These are phyloP conservation scores for Eolophus roseicapilla DNA, from an alignment of 2,113 vertebrate species.

Conservation along the genomic window DNA sequence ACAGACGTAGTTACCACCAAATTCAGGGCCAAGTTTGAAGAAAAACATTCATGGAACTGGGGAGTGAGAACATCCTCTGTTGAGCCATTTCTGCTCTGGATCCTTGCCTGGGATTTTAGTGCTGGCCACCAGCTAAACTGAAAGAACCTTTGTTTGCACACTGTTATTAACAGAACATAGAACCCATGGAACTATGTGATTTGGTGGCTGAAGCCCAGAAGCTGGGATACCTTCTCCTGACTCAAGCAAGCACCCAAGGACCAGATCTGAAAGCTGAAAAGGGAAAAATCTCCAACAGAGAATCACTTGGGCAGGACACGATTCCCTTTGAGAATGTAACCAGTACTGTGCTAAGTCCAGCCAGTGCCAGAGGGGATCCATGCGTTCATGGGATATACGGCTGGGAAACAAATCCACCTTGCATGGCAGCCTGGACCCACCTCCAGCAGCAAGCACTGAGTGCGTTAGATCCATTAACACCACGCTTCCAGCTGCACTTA, in stretches of 20 bases:
- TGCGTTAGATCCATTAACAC: rapidly evolving
- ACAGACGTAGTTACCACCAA: not conserved
- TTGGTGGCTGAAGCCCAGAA: not conserved
- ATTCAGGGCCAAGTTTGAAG: not conserved
- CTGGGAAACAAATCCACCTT: not conserved
- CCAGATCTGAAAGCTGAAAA: not conserved
- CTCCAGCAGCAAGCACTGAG: not conserved
- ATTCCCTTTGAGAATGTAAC: not conserved
- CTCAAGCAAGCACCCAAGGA: not conserved
- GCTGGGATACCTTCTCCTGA: not conserved
- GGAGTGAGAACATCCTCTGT: not conserved
- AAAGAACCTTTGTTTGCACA: not conserved
- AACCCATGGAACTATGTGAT: not conserved
- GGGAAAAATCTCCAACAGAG: not conserved
- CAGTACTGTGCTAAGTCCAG: not conserved
- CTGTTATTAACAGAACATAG: not conserved
- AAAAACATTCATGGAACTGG: not conserved
- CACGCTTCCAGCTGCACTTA: conserved; percentile 1
- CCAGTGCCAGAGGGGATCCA: not conserved
- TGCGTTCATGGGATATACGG: no score
- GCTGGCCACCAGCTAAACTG: not conserved
- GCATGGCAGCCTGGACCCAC: not conserved
- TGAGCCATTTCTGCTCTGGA: not conserved
- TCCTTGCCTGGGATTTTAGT: not conserved
- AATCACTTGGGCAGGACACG: not conserved